Conservation (phyloP, 2,797 vertebrate genomes). For the Crenichthys baileyi region DNA sequence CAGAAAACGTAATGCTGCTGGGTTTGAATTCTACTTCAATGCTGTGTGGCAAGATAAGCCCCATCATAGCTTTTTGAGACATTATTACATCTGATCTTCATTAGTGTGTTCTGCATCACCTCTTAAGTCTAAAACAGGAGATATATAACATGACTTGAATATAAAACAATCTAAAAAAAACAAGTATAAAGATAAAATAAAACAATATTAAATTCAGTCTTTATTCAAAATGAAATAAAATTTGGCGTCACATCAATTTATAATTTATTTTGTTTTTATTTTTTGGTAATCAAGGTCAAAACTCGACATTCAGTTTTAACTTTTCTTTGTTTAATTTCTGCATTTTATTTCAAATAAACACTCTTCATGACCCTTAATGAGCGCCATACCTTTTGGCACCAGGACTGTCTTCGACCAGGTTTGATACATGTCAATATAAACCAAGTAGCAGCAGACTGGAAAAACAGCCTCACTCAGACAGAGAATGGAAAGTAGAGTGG, state of each 20-base stretch:
- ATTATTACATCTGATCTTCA: no score
- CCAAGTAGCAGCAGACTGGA: constrained; percentile 67
- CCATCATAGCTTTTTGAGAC: no score
- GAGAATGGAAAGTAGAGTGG: constrained; percentile 63
- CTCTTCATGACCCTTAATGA: not conserved
- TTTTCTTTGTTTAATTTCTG: not conserved
- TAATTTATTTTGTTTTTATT: no score
- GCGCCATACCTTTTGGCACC: not conserved
- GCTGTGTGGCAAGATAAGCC: no score
- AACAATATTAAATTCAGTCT: not conserved
- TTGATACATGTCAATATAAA: constrained; percentile 60
- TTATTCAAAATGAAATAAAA: not conserved
- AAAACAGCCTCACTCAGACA: constrained; percentile 65
- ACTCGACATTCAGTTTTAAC: not conserved
- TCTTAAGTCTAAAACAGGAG: no score
- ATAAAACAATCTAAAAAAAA: not conserved
- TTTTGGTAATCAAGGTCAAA: not conserved
- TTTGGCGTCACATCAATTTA: no score
- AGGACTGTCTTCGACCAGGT: not conserved
- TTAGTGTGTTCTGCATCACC: no score
- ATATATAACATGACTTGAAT: not conserved
- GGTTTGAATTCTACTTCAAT: no score
- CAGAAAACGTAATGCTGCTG: no score
- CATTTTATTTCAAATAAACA: not conserved
- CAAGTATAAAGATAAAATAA: not conserved